Evolutionary conservation across 2,797 vertebrate genomes (phyloP), one percentile per base, ranked within the genome.

Genomic region (Hybognathus amarus): DNA sequence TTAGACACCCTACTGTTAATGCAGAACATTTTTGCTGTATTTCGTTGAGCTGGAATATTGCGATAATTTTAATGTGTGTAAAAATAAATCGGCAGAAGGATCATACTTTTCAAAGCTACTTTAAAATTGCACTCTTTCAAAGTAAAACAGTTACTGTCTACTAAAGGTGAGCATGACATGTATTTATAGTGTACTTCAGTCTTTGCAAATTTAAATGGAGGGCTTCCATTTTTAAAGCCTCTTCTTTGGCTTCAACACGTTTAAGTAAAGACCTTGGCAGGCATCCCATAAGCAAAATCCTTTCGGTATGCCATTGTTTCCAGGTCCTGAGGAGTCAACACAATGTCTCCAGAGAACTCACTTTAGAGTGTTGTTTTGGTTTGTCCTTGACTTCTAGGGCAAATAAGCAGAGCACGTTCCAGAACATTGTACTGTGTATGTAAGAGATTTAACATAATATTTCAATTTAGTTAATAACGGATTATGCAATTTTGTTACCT

Each of bases 231-330:
- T 84, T 75, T 84, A 78, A 82, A 82, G 83, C 50, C 69, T 84
- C 42, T 77, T 20, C 73, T 61, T 84, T 86, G 79, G 82, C 79
- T 84, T 83, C 70, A 33, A 75, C 79, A 74, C 79, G 82, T 85
- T 88, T 86, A 79, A 86, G 82, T 86, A 77, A 87, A 88, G 87
- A 82, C 86, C 71, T 85, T 88, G 86, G 84, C 86, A 86, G 64
- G 10, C 70, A 9, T 85, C 87, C 87, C 83, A 81, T 82, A 75
- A 84, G 79, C 71, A 85, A 83, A 86, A 86, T 83, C 82, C 79
- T 83, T 76, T 82, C 70, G 82, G 86, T 87, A 87, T 80, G 79
- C 71, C 82, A 84, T 83, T 85, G 76, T 79, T 88, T 79, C 59
- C 76, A 82, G 83, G 85, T 81, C 79, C 61, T 38, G 40, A 61